Evolutionary conservation across 2,888 invertebrate genomes (phyloP).

Genomic region (Ichneumoninae sp.): DNA sequence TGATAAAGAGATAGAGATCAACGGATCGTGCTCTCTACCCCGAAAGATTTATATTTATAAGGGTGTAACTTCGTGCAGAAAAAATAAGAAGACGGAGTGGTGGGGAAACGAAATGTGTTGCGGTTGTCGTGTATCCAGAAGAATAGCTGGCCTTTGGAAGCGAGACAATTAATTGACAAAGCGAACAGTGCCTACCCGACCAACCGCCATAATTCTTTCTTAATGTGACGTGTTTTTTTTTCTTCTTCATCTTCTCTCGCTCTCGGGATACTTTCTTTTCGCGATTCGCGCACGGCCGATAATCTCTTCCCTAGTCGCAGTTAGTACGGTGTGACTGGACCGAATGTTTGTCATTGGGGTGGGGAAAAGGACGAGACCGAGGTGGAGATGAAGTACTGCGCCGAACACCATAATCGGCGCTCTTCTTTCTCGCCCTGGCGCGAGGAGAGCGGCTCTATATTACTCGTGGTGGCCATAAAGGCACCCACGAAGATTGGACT

Average conservation of each 20-base stretch:
- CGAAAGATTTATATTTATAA: slow-evolving; percentile 64
- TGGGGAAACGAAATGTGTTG: slow-evolving; percentile 48
- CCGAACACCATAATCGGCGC: slow-evolving; percentile 27
- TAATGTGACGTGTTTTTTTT: slow-evolving; percentile 80
- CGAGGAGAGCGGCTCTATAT: slow-evolving; percentile 30
- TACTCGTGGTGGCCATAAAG: slow-evolving; percentile 77
- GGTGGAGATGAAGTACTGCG: slow-evolving; percentile 10
- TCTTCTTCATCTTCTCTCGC: slow-evolving; percentile 62
- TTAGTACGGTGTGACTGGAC: slow-evolving; percentile 65
- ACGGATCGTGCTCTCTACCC: slow-evolving; percentile 49
- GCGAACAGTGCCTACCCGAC: slow-evolving; percentile 72
- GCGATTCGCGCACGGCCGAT: slow-evolving; percentile 73
- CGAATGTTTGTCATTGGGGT: slow-evolving; percentile 73
- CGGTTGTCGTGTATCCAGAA: slow-evolving; percentile 52
- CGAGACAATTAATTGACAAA: slow-evolving; percentile 79
- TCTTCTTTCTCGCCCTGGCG: slow-evolving; percentile 20
- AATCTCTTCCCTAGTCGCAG: slow-evolving; percentile 77
- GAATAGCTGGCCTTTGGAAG: slow-evolving; percentile 18
- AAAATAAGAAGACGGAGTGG: slow-evolving; percentile 15
- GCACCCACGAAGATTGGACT: slow-evolving; percentile 80
- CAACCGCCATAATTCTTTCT: slow-evolving; percentile 81
- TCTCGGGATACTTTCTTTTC: slow-evolving; percentile 34
- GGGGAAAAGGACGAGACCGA: slow-evolving; percentile 29
- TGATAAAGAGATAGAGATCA: slow-evolving; percentile 58
- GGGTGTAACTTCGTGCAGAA: slow-evolving; percentile 5